Conservation (phyloP, 2,888 invertebrate genomes). For the Seladonia tumulorum region DNA sequence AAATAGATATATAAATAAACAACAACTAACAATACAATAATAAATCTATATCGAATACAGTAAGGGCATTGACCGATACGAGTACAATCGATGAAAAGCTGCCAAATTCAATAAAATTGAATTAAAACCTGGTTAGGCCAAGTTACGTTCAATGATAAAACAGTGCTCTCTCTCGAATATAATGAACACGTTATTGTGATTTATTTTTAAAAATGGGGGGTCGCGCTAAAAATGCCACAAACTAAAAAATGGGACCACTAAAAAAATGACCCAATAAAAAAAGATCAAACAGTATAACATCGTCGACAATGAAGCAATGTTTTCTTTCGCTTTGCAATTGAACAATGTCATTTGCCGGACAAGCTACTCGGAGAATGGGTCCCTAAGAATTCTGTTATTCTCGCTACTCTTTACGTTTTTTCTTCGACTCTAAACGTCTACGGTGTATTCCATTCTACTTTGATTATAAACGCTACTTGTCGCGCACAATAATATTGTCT, state of each 20-base stretch:
- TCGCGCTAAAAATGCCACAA: slow-evolving; percentile 34
- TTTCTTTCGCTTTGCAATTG: slow-evolving; percentile 9
- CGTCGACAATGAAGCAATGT: slow-evolving; percentile 17
- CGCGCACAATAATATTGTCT: slow-evolving; percentile 72
- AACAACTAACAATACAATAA: slow-evolving; percentile 46
- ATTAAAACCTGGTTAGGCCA: slow-evolving; percentile 63
- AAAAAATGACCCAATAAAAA: neutral
- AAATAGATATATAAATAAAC: slow-evolving; percentile 52
- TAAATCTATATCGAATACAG: slow-evolving; percentile 34
- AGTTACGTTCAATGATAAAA: slow-evolving; percentile 35
- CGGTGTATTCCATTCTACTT: slow-evolving; percentile 68
- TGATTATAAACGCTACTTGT: slow-evolving; percentile 75
- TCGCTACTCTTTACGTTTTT: slow-evolving; percentile 44
- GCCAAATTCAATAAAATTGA: slow-evolving; percentile 54
- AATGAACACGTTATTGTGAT: slow-evolving; percentile 18
- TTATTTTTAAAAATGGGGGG: neutral
- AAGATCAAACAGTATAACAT: slow-evolving; percentile 3
- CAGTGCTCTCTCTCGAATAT: neutral
- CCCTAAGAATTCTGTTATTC: slow-evolving; percentile 54
- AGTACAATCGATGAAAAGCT: slow-evolving; percentile 38
- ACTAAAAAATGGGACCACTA: slow-evolving; percentile 8
- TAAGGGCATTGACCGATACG: slow-evolving; percentile 38
- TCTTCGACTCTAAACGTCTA: slow-evolving; percentile 63
- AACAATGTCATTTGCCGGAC: slow-evolving; percentile 25
- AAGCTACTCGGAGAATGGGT: slow-evolving; percentile 60